Evolutionary conservation across 1,140 invertebrate species (phyloP).

Genomic region (Zophobas morio): DNA sequence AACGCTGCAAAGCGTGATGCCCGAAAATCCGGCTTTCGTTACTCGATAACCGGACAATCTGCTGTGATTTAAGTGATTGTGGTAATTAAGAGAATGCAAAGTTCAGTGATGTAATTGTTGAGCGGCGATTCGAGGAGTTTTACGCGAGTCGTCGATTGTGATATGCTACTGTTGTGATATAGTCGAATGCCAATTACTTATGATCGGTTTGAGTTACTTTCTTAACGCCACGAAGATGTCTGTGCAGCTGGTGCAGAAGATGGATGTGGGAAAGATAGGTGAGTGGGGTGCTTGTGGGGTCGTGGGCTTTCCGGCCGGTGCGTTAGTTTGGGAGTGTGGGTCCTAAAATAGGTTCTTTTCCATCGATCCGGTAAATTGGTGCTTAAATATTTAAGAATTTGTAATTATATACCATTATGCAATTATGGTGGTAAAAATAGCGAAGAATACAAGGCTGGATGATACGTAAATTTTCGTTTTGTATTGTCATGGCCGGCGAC

Average conservation of each 20-base stretch:
- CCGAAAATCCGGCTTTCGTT: conserved; percentile 3
- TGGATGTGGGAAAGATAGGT: conserved; percentile 47
- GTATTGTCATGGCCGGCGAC: too few relatives aligned
- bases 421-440: too few relatives aligned
- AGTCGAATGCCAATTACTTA: conserved; percentile 31
- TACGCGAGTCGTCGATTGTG: background rate
- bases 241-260: conserved; percentile 49
- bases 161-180: conserved; percentile 28
- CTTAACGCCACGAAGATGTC: conserved; percentile 51
- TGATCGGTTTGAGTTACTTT: conserved; percentile 47
- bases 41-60: background rate
- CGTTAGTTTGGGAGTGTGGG: too few relatives aligned
- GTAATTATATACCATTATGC: too few relatives aligned
- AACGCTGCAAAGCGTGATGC: conserved; percentile 32
- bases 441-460: too few relatives aligned
- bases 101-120: too few relatives aligned
- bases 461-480: too few relatives aligned
- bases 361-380: too few relatives aligned
- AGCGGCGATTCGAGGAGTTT: too few relatives aligned
- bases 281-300: conserved; percentile 9
- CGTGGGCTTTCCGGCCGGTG: too few relatives aligned
- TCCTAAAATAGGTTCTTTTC: too few relatives aligned
- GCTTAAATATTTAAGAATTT: too few relatives aligned
- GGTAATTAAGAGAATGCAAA: conserved; percentile 8
- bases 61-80: conserved; percentile 19